Evolutionary conservation across 2,888 invertebrate genomes (phyloP), one percentile per base, ranked within the genome.

Genomic region (Ditula angustiorana): DNA sequence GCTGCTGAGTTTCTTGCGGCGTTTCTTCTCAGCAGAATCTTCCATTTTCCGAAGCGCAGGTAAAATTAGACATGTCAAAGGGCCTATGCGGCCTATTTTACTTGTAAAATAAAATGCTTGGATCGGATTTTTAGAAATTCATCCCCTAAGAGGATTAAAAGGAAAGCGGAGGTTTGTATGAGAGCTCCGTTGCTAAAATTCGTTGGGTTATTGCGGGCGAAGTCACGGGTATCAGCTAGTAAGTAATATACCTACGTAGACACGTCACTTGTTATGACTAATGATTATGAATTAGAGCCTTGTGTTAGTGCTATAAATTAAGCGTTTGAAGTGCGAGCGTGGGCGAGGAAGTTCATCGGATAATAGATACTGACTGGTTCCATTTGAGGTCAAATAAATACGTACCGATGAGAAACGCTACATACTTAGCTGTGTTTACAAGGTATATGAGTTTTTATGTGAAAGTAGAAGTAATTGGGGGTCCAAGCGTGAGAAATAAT

Each of bases 301-400:
- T 41, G 52, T 47, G 37, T 56, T 58, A 59, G 46, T 24, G 58
- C 58, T 28, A 64, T 64, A 64, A 53, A 64, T 59, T 59, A 64
- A 46, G 35, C 41, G 52, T 64, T 52, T 53, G 64, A 46, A 52
- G 35, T 46, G 64, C 19, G 41, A 19, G 41, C 46, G 59, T 59
- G 46, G 64, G 64, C 52, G 23, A 23, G 56, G 56, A 47, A 58
- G 53, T 64, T 37, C 46, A 57, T 30, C 50, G 13, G 50, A 53
- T 58, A 64, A 58, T 56, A 50, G 30, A 62, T 24, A 56, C 62
- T 44, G 50, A 50, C 59, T 64, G 58, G 64, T 64, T 59, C 37
- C 46, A 47, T 64, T 59, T 64, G 59, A 59, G 64, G 59, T 59
- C 53, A 64, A 64, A 64, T 59, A 59, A 53, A 59, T 47, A 47